Percentiles rank a stretch among this genome's conserved stretches.
phyloP scores from a whole-genome alignment of 2,888 invertebrate genomes.

The Eledone cirrhosa region DNA sequence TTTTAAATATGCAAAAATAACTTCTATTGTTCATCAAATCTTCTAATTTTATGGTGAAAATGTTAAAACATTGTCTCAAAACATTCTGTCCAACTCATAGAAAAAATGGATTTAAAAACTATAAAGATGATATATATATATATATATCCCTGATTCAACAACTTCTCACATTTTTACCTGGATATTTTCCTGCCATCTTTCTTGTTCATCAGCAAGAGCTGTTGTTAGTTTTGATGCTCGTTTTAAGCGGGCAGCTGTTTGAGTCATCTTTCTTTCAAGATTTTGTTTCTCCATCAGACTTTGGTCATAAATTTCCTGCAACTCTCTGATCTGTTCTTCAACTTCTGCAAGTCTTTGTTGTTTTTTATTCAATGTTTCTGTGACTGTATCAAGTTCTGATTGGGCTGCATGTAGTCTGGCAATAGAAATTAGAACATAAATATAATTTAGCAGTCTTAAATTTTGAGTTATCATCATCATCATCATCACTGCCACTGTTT shows the following conservation, averaged over 20 bases:
- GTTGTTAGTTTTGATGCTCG: conserved; percentile 86
- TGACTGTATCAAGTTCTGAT: conserved; percentile 78
- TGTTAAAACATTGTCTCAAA: no score
- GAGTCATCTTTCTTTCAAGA: conserved; percentile 78
- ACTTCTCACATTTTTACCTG: conserved; percentile 66
- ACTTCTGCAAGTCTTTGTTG: conserved; percentile 84
- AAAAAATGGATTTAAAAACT: not conserved
- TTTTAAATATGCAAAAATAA: no score
- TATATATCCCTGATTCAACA: not conserved
- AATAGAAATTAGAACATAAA: no score
- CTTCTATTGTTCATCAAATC: no score
- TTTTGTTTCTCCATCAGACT: conserved; percentile 76
- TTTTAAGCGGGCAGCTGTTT: conserved; percentile 81
- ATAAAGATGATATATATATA: not conserved
- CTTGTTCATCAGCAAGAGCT: conserved; percentile 86
- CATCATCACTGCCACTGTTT: no score
- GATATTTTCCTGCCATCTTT: conserved; percentile 83
- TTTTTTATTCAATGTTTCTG: conserved; percentile 80
- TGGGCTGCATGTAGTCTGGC: conserved; percentile 73
- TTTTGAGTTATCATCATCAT: no score
- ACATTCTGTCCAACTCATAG: no score
- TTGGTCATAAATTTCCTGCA: conserved; percentile 66
- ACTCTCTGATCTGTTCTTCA: conserved; percentile 75
- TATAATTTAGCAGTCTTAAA: no score
- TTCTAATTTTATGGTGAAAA: no score